Base-by-base conservation (phyloP, 1,140 invertebrate genomes). In the Chrysopa pallens region DNA sequence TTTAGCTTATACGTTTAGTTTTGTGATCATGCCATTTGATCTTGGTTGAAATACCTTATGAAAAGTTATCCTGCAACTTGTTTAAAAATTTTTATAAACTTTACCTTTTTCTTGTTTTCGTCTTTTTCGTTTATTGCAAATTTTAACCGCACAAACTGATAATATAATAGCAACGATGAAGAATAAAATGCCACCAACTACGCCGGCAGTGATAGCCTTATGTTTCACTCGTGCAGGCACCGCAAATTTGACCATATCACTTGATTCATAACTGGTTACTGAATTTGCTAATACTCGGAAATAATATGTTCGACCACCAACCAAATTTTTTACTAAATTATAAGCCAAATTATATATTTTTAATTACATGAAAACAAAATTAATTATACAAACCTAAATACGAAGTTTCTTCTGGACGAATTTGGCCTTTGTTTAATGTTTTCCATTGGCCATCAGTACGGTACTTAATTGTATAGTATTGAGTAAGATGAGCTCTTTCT, bases 31-130 rank as follows among this genome's bases (percentile, higher is more conserved):
- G n/a, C n/a, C 14, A 38, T 38, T 13, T 13, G 7, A 38, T 38
- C 14, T 15, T 13, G n/a, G 14, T 12, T 38, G 36, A 8, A 13
- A 8, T 2, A 13, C 14, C 11, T 42, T 15, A 14, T 6, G 12
- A 9, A n/a, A 15, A 27, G 29, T 36, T 31, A 43, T 38, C 28
- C 9, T n/a, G 9, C 29, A 44, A 41, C 8, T 7, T 36, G 37
- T 39, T 42, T 14, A 35, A 36, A 27, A 40, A 23, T 39, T 40
- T 41, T 42, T 35, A 39, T 11, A 37, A 15, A 2, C 44, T 64
- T 69, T 74, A 92, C 89, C 88, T 86, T 92, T 93, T 70, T 93
- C 88, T 67, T 92, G 87, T 80, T 91, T 92, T 72, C 87, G 80
- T 64, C 88, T 74, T 66, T 92, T 93, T 58, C 88, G 70, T 67